phyloP scores from a whole-genome alignment of 2,888 invertebrate species.

The Chloroclysta siterata region DNA sequence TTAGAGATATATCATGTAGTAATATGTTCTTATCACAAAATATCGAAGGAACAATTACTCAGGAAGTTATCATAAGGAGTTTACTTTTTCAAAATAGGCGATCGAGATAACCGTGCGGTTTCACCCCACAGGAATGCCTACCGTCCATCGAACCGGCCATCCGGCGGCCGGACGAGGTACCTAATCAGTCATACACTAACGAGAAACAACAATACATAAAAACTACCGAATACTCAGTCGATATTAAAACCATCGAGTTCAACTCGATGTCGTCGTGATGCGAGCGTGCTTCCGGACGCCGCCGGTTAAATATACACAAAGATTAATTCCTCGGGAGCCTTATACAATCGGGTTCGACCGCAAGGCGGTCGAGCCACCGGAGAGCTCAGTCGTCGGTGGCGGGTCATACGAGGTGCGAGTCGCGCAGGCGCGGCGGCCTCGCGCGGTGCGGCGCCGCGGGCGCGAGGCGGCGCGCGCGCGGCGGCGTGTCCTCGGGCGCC shows the following conservation, averaged over 20 bases:
- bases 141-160: background rate
- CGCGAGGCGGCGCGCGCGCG: constrained; percentile 16
- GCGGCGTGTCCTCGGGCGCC: constrained; percentile 60
- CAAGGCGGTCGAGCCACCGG: too few relatives aligned
- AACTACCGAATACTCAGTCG: constrained; percentile 30
- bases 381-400: constrained; percentile 39
- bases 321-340: constrained; percentile 9
- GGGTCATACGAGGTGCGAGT: constrained; percentile 62
- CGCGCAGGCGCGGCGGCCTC: constrained; percentile 41
- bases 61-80: constrained; percentile 26
- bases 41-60: constrained; percentile 37
- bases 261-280: constrained; percentile 14
- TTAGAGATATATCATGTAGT: constrained; percentile 3
- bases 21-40: constrained; percentile 30
- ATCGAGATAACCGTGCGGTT: constrained; percentile 6
- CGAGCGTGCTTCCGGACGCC: background rate
- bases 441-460: constrained; percentile 22
- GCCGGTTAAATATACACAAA: background rate
- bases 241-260: constrained; percentile 12
- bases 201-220: constrained; percentile 12
- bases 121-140: constrained; percentile 8
- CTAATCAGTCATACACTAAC: constrained; percentile 33
- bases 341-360: background rate
- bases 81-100: constrained; percentile 3
- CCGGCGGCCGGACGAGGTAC: constrained; percentile 20